Percentiles rank a stretch among this genome's conserved stretches.
phyloP scores from a whole-genome alignment of 2,797 vertebrate genomes.

The Catharus ustulatus region DNA sequence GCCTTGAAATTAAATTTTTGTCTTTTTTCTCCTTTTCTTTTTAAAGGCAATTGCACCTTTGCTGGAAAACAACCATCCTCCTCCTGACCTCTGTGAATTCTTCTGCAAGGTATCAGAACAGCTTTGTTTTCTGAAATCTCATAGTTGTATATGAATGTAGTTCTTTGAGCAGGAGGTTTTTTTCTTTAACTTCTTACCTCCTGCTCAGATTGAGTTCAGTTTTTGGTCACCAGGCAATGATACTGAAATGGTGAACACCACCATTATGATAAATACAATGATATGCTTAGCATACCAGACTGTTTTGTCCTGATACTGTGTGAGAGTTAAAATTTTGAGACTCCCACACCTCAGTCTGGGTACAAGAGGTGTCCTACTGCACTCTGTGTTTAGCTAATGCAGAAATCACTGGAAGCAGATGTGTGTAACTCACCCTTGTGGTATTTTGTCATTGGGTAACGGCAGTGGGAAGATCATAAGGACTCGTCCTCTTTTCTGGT shows the following conservation, averaged over 20 bases:
- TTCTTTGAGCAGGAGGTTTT: not conserved
- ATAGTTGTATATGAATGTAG: not conserved
- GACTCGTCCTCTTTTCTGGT: not conserved
- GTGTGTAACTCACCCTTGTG: not conserved
- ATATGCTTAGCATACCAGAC: not conserved
- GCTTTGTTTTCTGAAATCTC: not conserved
- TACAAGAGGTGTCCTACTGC: not conserved
- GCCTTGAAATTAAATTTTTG: not conserved
- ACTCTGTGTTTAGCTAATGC: not conserved
- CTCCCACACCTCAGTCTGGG: not conserved
- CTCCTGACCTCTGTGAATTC: slow-evolving; percentile 99
- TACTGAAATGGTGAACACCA: not conserved
- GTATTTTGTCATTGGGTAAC: not conserved
- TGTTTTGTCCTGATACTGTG: not conserved
- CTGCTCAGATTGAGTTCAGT: not conserved
- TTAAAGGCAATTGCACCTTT: slow-evolving; percentile 95
- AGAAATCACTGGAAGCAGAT: not conserved
- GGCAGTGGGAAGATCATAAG: not conserved
- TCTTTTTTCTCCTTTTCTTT: not conserved
- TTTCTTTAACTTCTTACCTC: not conserved
- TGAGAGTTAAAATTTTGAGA: not conserved
- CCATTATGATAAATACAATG: not conserved
- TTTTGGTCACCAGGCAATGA: not conserved
- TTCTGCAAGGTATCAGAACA: slow-evolving; percentile 92
- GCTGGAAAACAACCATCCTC: slow-evolving; percentile 98